Conservation (phyloP, 2,797 vertebrate species). For the Thaleichthys pacificus region DNA sequence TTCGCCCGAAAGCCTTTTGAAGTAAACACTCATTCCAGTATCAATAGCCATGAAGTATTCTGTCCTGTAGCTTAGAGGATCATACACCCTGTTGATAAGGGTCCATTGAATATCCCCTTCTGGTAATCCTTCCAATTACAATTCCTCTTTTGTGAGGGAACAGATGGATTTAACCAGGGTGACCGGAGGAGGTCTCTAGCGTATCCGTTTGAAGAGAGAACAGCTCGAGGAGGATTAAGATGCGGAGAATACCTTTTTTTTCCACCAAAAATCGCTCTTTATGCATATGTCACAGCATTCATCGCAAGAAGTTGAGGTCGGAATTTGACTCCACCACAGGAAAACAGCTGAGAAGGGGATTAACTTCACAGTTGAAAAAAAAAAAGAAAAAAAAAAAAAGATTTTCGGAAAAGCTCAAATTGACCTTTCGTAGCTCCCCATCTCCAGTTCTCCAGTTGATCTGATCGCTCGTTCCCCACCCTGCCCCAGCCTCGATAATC, state of each 20-base stretch:
- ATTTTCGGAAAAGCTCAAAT: conserved; percentile 64
- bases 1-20: conserved; percentile 54
- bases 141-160: conserved; percentile 63
- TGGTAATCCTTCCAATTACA: conserved; percentile 73
- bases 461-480: conserved; percentile 56
- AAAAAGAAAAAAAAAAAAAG: conserved; percentile 62
- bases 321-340: conserved; percentile 72
- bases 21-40: conserved; percentile 28
- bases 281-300: conserved; percentile 69
- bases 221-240: conserved; percentile 48
- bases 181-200: conserved; percentile 43
- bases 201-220: conserved; percentile 30
- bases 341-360: conserved; percentile 77
- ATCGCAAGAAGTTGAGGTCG: conserved; percentile 40
- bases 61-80: conserved; percentile 57
- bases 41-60: conserved; percentile 52
- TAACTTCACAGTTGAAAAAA: conserved; percentile 64
- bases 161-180: conserved; percentile 52
- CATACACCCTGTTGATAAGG: conserved; percentile 69
- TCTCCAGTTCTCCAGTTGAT: conserved; percentile 63
- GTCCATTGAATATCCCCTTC: conserved; percentile 63
- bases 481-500: conserved; percentile 55
- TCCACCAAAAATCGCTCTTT: conserved; percentile 53
- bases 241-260: conserved; percentile 51
- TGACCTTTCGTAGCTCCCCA: conserved; percentile 70